Base-by-base conservation (phyloP, 2,113 vertebrate genomes). In the Acinonyx jubatus region DNA sequence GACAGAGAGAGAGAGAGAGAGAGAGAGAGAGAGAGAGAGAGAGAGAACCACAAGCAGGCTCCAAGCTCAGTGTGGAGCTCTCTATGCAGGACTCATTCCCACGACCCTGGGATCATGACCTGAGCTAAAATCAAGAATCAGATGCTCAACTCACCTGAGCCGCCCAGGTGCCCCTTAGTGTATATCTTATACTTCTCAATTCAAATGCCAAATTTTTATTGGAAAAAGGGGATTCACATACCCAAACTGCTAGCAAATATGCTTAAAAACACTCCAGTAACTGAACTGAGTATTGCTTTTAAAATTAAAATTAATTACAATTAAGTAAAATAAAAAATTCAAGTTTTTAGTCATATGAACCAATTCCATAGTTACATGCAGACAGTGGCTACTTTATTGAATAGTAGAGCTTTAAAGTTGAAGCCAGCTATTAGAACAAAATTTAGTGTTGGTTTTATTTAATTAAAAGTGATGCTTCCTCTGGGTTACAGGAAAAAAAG, bases 221-320 rank as follows among this genome's bases (percentile, higher is more conserved):
- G 27, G 18, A 38, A 79, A 69, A 84, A 76, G 33, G 57, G 36
- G 10, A 41, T 50, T 80, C 79, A 73, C 41, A 31, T 63, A 38
- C 10, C 29, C 14, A 86, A 69, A 23, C 86, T 86, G 33, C 52
- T 68, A 23, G 48, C 7, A 73, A 52, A 69, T 5, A 50, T 25
- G 11, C 10, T 45, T 61, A 68, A 79, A 85, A 61, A 61, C 19
- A 36, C 73, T 92, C 7, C 19, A 74, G 6, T 38, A 82, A 79
- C 25, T 76, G 45, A 33, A n/a, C 0, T 48, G 5, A 80, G 14
- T 52, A 68, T 36, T 76, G 21, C 15, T 74, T 95, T 82, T 91
- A 74, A 79, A 95, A 85, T 89, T 25, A 69, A 92, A 91, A 25
- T 94, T n/a, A 94, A 80, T 69, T 57, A 38, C 61, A 63, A 94